Evolutionary conservation across 2,113 vertebrate genomes (phyloP).

Genomic region (Vulpes ferrilata): DNA sequence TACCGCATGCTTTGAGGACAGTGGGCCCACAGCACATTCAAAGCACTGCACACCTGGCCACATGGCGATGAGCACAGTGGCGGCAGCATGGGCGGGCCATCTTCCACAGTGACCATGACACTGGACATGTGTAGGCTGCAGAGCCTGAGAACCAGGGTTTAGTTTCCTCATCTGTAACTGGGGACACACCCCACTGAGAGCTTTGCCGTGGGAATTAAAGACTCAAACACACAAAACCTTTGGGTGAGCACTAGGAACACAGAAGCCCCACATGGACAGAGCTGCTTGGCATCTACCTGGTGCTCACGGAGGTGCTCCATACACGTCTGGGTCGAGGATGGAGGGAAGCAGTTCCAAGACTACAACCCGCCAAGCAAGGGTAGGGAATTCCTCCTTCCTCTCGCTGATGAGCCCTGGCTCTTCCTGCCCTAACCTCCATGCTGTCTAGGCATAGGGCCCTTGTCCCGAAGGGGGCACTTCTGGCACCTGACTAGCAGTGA

Average conservation of each 20-base stretch:
- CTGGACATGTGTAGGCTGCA: rapidly evolving
- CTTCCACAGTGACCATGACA: neutral
- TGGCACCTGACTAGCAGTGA: rapidly evolving
- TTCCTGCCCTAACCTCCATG: neutral
- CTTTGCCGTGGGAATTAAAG: neutral
- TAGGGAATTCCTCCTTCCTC: neutral
- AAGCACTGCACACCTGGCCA: rapidly evolving
- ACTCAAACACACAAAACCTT: rapidly evolving
- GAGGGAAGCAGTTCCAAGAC: neutral
- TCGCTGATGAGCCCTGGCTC: rapidly evolving
- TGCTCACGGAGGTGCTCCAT: rapidly evolving
- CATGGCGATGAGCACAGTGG: rapidly evolving
- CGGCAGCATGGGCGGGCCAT: neutral
- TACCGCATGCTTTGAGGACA: rapidly evolving
- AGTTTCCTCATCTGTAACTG: neutral
- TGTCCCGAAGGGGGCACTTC: neutral
- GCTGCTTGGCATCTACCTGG: neutral
- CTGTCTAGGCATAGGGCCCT: neutral
- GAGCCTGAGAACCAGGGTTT: neutral
- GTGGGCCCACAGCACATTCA: rapidly evolving
- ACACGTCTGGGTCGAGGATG: neutral
- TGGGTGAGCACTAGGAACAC: neutral
- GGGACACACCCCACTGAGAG: neutral
- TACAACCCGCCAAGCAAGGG: rapidly evolving
- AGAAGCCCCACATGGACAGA: neutral